Conservation (phyloP, 2,113 vertebrate genomes). For the Cynopterus brachyotis region DNA sequence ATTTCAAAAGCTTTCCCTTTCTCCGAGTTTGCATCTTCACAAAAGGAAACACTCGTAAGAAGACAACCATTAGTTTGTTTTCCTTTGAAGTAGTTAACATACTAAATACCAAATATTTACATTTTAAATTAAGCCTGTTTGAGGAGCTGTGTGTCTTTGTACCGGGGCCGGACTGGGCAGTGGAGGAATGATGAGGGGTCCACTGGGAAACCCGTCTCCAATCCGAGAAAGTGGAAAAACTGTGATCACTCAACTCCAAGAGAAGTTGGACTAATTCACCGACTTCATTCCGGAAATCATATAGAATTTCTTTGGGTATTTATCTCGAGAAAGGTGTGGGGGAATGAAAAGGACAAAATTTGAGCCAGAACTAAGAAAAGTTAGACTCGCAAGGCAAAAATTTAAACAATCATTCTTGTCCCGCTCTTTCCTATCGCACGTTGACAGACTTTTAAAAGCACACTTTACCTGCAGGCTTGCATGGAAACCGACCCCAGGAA, state of each 20-base stretch:
- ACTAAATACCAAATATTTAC: neutral
- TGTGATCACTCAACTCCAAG: neutral
- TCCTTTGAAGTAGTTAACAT: neutral
- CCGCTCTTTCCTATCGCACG: neutral
- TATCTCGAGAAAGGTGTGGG: neutral
- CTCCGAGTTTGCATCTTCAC: neutral
- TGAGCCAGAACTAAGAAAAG: conserved; percentile 28
- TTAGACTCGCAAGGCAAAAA: neutral
- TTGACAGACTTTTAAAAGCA: neutral
- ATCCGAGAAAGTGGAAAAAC: neutral
- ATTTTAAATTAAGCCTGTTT: conserved; percentile 46
- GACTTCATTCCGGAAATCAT: neutral
- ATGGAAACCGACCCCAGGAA: conserved; percentile 28
- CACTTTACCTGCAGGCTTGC: conserved; percentile 1
- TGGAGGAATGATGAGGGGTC: neutral
- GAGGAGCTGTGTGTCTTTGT: neutral
- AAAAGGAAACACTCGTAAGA: conserved; percentile 6
- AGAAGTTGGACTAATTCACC: neutral
- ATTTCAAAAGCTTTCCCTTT: neutral
- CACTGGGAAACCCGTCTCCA: conserved; percentile 13
- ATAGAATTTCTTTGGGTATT: neutral
- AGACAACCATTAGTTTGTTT: neutral
- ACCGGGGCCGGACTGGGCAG: too few relatives aligned
- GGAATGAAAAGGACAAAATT: neutral
- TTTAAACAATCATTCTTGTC: neutral